Conservation (phyloP, 2,113 vertebrate species). For the Paedocypris sp. region DNA sequence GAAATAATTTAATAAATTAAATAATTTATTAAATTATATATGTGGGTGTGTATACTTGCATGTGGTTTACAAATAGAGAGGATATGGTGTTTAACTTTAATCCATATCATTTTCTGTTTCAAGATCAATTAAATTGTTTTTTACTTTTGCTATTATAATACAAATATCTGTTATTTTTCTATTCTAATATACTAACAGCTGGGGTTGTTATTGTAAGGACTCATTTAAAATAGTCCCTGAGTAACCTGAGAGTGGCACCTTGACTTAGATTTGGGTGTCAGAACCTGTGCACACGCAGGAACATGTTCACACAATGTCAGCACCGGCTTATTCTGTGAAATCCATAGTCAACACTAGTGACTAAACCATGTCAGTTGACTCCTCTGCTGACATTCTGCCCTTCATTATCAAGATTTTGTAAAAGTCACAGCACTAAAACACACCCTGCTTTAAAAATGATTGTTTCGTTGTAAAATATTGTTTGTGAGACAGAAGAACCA, state of each 20-base stretch:
- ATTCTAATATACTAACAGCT: constrained; percentile 32
- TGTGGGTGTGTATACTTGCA: too few relatives aligned
- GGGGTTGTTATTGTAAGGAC: not conserved
- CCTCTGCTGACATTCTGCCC: not conserved
- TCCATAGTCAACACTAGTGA: not conserved
- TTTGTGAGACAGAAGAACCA: too few relatives aligned
- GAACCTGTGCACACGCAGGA: constrained; percentile 20
- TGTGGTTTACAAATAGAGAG: too few relatives aligned
- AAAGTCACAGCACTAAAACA: not conserved
- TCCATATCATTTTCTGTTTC: too few relatives aligned
- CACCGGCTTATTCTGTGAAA: constrained; percentile 1
- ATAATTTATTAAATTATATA: too few relatives aligned
- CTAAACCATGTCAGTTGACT: not conserved
- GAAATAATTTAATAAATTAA: too few relatives aligned
- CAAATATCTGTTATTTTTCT: too few relatives aligned
- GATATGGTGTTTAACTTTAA: too few relatives aligned
- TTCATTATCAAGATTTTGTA: not conserved
- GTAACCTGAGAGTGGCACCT: constrained; percentile 37
- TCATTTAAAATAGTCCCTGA: not conserved
- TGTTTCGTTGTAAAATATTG: too few relatives aligned
- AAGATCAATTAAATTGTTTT: too few relatives aligned
- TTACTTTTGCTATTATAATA: too few relatives aligned
- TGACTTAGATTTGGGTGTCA: constrained; percentile 28
- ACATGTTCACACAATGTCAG: constrained; percentile 44
- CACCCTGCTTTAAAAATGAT: not conserved